These are phyloP conservation scores for Procambarus virginalis DNA, from an alignment of 1,140 invertebrate species.

Conservation along the genomic window DNA sequence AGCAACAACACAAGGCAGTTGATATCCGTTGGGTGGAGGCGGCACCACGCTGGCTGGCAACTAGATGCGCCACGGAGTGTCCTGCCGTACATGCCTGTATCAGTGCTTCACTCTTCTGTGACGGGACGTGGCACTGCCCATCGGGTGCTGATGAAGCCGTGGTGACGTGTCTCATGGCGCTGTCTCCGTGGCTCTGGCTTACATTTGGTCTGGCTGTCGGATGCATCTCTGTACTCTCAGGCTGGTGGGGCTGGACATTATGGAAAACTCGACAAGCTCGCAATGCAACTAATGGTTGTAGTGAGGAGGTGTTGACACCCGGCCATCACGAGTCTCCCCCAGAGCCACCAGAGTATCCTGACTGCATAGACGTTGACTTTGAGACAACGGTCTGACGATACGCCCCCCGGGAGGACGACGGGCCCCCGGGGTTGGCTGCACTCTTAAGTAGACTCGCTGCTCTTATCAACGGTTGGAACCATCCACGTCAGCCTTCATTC, in stretches of 20 bases:
- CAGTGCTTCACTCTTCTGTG: constrained; percentile 68
- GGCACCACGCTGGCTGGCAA: constrained; percentile 61
- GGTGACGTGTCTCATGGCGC: constrained; percentile 68
- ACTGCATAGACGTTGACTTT: constrained; percentile 69
- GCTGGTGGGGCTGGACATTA: constrained; percentile 68
- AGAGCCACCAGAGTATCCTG: constrained; percentile 68
- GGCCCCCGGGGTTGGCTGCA: constrained; percentile 67
- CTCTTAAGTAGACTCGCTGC: constrained; percentile 63
- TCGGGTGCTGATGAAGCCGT: constrained; percentile 69
- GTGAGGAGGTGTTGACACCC: constrained; percentile 63
- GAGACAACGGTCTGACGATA: constrained; percentile 71
- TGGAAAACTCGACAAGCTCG: constrained; percentile 62
- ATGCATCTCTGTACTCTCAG: constrained; percentile 61
- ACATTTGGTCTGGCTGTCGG: constrained; percentile 67
- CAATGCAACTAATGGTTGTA: constrained; percentile 21
- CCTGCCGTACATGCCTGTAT: constrained; percentile 69
- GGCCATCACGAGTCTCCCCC: constrained; percentile 68
- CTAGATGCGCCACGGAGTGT: constrained; percentile 65
- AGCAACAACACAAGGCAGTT: constrained; percentile 39
- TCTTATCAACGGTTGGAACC: constrained; percentile 63
- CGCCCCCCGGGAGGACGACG: constrained; percentile 67
- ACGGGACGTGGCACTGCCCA: constrained; percentile 70
- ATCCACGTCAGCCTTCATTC: constrained; percentile 6
- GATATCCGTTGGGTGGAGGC: constrained; percentile 67
- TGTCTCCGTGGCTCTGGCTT: constrained; percentile 69